Evolutionary conservation across 2,113 vertebrate genomes (phyloP).

Genomic region (Poeciliopsis occidentalis): DNA sequence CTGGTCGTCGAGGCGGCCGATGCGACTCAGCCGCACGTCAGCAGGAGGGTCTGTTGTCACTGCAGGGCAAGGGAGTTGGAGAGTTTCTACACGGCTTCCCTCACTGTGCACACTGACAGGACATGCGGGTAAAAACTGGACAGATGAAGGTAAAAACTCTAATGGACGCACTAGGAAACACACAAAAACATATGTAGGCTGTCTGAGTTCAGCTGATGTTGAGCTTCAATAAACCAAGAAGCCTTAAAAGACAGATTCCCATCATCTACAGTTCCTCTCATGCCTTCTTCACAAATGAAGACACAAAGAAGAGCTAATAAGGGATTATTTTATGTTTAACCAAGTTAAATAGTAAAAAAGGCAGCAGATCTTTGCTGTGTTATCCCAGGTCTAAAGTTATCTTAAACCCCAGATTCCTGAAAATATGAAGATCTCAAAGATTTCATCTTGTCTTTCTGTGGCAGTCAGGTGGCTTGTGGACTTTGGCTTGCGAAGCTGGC

Average conservation of each 20-base stretch:
- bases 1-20: slow-evolving; percentile 93
- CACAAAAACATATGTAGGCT: too few relatives aligned
- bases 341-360: too few relatives aligned
- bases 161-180: not conserved
- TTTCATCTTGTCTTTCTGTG: not conserved
- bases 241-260: too few relatives aligned
- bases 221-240: too few relatives aligned
- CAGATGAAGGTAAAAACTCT: not conserved
- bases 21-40: slow-evolving; percentile 89
- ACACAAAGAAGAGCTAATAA: not conserved
- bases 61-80: slow-evolving; percentile 52
- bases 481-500: slow-evolving; percentile 15
- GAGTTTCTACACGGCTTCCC: slow-evolving; percentile 7
- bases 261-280: too few relatives aligned
- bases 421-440: not conserved
- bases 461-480: not conserved
- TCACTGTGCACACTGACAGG: not conserved
- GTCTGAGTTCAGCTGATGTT: too few relatives aligned
- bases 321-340: too few relatives aligned
- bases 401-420: not conserved
- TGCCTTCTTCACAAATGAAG: not conserved
- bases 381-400: too few relatives aligned
- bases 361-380: not conserved
- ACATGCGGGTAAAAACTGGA: not conserved
- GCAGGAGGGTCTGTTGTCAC: slow-evolving; percentile 93